These are phyloP conservation scores for Cantharis lateralis DNA, from an alignment of 2,888 invertebrate genomes.

Conservation along the genomic window DNA sequence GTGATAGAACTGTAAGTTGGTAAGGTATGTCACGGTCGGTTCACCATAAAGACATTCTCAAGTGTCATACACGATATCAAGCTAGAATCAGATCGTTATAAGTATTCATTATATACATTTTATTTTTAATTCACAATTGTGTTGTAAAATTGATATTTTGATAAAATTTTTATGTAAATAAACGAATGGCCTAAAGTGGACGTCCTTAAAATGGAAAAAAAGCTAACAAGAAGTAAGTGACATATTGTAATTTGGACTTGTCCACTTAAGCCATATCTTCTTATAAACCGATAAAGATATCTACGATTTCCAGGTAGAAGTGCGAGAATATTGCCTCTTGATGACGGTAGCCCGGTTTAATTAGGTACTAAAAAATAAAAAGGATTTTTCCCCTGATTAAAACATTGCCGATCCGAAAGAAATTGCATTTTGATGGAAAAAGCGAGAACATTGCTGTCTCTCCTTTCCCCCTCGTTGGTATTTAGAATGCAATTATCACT, in stretches of 20 bases:
- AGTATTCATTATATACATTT: conserved; percentile 14
- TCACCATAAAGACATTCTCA: conserved; percentile 39
- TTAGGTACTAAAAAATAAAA: background rate
- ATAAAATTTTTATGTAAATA: background rate
- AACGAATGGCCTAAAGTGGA: background rate
- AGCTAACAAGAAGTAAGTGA: background rate
- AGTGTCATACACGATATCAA: conserved; percentile 35
- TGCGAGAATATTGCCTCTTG: background rate
- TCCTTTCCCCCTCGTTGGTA: background rate
- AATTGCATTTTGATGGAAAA: too few species aligned
- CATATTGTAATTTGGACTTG: conserved; percentile 1
- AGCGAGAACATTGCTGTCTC: too few species aligned
- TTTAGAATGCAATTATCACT: background rate
- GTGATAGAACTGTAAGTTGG: conserved; percentile 26
- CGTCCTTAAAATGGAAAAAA: background rate
- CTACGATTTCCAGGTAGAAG: background rate
- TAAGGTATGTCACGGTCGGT: conserved; percentile 38
- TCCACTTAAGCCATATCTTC: background rate
- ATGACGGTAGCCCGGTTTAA: background rate
- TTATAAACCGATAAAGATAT: background rate
- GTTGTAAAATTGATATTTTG: background rate
- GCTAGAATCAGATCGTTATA: conserved; percentile 22
- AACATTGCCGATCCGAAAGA: too few species aligned
- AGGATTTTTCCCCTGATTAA: background rate
- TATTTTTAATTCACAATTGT: background rate